phyloP scores from a whole-genome alignment of 2,888 invertebrate species.

The Apamea sordens region DNA sequence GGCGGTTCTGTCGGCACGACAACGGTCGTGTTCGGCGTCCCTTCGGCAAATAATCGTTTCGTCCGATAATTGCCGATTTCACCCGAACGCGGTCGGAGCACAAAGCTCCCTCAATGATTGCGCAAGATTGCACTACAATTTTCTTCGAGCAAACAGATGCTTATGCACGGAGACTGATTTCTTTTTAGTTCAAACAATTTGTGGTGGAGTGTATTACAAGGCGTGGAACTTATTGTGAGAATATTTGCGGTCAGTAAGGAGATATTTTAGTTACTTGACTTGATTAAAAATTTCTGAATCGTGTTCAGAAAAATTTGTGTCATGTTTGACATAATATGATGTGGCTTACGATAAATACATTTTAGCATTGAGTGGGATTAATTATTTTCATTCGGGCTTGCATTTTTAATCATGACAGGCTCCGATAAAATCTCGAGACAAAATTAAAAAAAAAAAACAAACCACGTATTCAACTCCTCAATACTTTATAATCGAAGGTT shows the following conservation, averaged over 20 bases:
- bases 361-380: constrained; percentile 26
- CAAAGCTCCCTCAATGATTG: constrained; percentile 76
- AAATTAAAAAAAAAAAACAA: constrained; percentile 17
- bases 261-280: constrained; percentile 4
- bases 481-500: constrained; percentile 52
- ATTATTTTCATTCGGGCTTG: constrained; percentile 14
- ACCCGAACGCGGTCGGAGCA: constrained; percentile 69
- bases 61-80: constrained; percentile 78
- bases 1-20: constrained; percentile 67
- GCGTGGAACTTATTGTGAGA: constrained; percentile 25
- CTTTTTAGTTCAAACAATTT: constrained; percentile 72
- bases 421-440: constrained; percentile 42
- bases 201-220: constrained; percentile 57
- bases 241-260: constrained; percentile 21
- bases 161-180: constrained; percentile 58
- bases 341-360: constrained; percentile 8
- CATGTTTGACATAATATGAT: constrained; percentile 6
- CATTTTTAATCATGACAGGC: constrained; percentile 32
- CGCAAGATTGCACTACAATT: constrained; percentile 83
- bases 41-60: constrained; percentile 76
- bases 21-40: constrained; percentile 67
- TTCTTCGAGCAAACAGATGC: constrained; percentile 74
- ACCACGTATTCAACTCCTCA: constrained; percentile 15
- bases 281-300: not conserved
- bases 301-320: not conserved